These are phyloP conservation scores for Otocyon megalotis DNA, from an alignment of 2,113 vertebrate genomes.

Conservation along the genomic window DNA sequence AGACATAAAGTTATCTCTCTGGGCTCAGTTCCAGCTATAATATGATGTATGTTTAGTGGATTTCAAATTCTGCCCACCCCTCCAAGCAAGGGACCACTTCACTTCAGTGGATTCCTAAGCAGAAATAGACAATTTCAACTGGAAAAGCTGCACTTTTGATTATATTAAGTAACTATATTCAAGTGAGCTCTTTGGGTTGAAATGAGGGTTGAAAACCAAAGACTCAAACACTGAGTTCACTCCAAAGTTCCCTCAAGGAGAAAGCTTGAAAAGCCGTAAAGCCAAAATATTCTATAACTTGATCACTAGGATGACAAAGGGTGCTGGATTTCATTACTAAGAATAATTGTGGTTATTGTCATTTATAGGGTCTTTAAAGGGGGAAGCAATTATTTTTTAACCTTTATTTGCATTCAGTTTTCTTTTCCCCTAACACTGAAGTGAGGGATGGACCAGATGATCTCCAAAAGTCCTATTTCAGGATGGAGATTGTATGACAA, in stretches of 20 bases:
- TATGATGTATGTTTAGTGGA: not conserved
- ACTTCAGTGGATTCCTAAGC: not conserved
- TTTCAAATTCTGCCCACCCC: not conserved
- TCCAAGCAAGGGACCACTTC: not conserved
- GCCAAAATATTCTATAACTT: not conserved
- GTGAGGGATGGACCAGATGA: not conserved
- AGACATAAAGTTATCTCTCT: not conserved
- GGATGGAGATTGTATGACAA: not conserved
- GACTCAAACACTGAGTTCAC: not conserved
- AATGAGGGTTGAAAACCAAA: not conserved
- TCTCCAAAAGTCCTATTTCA: not conserved
- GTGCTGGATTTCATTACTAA: slow-evolving; percentile 35
- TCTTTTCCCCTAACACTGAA: not conserved
- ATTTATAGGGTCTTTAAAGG: not conserved
- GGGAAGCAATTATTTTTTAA: slow-evolving; percentile 28
- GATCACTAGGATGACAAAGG: not conserved
- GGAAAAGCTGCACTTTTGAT: slow-evolving; percentile 43
- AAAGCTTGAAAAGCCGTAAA: slow-evolving; percentile 32
- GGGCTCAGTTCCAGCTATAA: not conserved
- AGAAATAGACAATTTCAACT: slow-evolving; percentile 45
- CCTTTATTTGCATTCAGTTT: not conserved
- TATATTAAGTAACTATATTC: slow-evolving; percentile 17
- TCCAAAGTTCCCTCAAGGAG: not conserved
- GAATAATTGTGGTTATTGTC: not conserved
- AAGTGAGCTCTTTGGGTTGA: slow-evolving; percentile 41